These are phyloP conservation scores for Hoplodrina blanda DNA, from an alignment of 2,888 invertebrate species.

Conservation along the genomic window DNA sequence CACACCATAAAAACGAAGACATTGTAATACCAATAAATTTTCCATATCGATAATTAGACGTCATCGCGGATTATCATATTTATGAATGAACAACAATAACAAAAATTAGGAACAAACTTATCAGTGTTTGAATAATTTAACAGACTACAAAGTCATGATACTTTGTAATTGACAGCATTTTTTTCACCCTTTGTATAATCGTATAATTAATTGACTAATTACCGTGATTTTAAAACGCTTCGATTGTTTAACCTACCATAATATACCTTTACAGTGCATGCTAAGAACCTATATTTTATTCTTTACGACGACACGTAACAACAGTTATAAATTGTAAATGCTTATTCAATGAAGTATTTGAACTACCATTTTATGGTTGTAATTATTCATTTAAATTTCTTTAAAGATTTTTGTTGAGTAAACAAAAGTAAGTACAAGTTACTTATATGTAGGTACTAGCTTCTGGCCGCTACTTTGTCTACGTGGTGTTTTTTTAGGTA, in stretches of 20 bases:
- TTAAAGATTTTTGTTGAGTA: background rate
- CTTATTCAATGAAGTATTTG: constrained; percentile 1
- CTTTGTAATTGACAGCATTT: constrained; percentile 11
- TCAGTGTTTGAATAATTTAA: constrained; percentile 2
- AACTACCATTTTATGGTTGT: constrained; percentile 5
- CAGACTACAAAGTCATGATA: background rate
- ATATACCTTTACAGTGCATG: constrained; percentile 19
- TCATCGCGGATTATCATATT: background rate
- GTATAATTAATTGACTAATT: background rate
- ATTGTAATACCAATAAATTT: constrained; percentile 14
- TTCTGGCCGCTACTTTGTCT: too few relatives aligned
- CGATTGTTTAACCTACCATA: background rate
- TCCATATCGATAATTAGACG: constrained; percentile 1
- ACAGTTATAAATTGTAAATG: constrained; percentile 17
- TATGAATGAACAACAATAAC: constrained; percentile 9
- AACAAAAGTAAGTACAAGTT: background rate
- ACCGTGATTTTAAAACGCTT: constrained; percentile 5
- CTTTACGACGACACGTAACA: background rate
- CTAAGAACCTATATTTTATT: constrained; percentile 29
- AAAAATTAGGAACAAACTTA: constrained; percentile 2
- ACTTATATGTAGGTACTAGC: background rate
- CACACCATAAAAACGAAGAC: too few relatives aligned
- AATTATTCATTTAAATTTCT: background rate
- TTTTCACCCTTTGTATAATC: background rate
- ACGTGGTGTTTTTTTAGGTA: too few relatives aligned